These are phyloP conservation scores for Diaphora mendica DNA, from an alignment of 2,888 invertebrate genomes.

Conservation along the genomic window DNA sequence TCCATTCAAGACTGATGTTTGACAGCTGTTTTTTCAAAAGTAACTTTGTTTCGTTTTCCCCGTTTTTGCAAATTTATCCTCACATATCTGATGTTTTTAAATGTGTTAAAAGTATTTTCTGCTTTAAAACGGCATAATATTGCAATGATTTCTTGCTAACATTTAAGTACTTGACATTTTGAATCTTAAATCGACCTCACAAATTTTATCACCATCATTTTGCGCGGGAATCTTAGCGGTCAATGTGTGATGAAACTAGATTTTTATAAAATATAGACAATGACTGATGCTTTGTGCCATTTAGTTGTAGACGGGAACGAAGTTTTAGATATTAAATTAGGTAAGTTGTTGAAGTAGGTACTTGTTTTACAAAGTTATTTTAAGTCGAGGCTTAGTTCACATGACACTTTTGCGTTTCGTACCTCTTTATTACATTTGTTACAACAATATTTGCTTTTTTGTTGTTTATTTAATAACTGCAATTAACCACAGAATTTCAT, in stretches of 20 bases:
- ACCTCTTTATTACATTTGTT: neutral
- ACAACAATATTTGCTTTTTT: neutral
- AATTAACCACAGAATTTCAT: neutral
- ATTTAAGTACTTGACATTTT: neutral
- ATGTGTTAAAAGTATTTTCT: slow-evolving; percentile 22
- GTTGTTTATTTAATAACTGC: neutral
- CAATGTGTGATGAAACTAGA: slow-evolving; percentile 36
- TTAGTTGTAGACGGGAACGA: slow-evolving; percentile 86
- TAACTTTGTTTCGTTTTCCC: slow-evolving; percentile 34
- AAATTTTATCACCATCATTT: slow-evolving; percentile 33
- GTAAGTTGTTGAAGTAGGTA: slow-evolving; percentile 62
- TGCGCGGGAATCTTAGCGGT: slow-evolving; percentile 55
- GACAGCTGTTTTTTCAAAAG: slow-evolving; percentile 44
- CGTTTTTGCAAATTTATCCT: slow-evolving; percentile 35
- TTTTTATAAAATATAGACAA: slow-evolving; percentile 51
- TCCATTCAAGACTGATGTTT: too few relatives aligned
- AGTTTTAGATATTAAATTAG: slow-evolving; percentile 85
- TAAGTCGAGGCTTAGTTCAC: neutral
- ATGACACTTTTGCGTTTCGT: neutral
- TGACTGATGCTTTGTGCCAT: slow-evolving; percentile 83
- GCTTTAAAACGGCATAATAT: neutral
- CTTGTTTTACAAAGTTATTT: slow-evolving; percentile 1
- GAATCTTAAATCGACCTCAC: slow-evolving; percentile 1
- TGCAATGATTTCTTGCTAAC: neutral
- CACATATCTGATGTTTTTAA: slow-evolving; percentile 31